Base-by-base conservation (phyloP, 2,797 vertebrate genomes). In the Cirrhinus molitorella region DNA sequence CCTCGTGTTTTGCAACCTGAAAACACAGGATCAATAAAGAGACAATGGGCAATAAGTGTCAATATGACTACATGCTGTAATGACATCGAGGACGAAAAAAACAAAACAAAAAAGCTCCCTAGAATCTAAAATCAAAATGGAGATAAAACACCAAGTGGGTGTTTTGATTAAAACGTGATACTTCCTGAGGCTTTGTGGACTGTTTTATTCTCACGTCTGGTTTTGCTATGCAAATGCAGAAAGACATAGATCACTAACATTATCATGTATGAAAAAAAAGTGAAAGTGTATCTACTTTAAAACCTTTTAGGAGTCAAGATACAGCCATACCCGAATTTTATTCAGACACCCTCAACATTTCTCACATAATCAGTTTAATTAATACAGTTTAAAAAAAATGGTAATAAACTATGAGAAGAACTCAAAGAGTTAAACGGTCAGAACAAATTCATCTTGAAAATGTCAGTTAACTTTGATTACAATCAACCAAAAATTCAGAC, bases 1-100 rank as follows among this genome's bases (percentile, higher is more conserved):
- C 71, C 47, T 4, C 61, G 37, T 34, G 31, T 63, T 51, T 79
- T 68, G 65, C 75, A 61, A 73, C 73, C 84, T 71, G 73, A 81
- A 83, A 81, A 63, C 67, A 72, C 40, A 65, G 31, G 13, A 73
- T 47, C 61, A 87, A 73, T 53, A 78, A 6, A 77, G 75, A 70
- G 5, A 19, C 43, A 47, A 21, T 17, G 77, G 55, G 51, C 28
- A 7, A 14, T 21, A 34, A 77, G 63, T n/a, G 37, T 77, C 59
- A n/a, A 25, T 51, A 9, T 37, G 72, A 12, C 23, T 31, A 16
- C n/a, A 53, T 57, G 11, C 45, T 59, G 37, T 19, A 34, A 14
- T 47, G 40, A 59, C 9, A 47, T 10, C 13, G 23, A 59, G 51
- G 17, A 12, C 34, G 4, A 43, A 45, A 19, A 28, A 9, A 57